Evolutionary conservation across 1,140 invertebrate species (phyloP), one percentile per base, ranked within the genome.

Genomic region (Drosophila willistoni): DNA sequence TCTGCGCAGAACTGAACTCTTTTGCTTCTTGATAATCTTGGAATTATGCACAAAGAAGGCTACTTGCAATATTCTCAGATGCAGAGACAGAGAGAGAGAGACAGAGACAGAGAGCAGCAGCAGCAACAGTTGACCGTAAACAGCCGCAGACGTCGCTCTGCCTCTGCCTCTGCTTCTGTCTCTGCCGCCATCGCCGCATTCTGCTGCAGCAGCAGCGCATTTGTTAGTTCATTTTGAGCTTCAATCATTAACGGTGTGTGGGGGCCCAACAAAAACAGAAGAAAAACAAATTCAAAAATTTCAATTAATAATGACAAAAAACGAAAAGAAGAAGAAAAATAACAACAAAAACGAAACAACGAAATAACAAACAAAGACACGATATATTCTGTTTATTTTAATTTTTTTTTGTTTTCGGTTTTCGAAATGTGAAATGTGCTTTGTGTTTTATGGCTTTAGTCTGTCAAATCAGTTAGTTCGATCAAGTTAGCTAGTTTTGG

Each of bases 141-240:
- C 42, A 17, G 14, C 14, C 14, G 51, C 60, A 39, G 17, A 29
- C 42, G 34, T 34, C 33, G 44, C 36, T 70, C 19, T 63, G n/a
- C 41, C 29, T 14, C 17, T 29, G 19, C 41, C 42, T n/a, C n/a
- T n/a, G n/a, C n/a, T n/a, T 70, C 19, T 63, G n/a, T 33, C 29
- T 14, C 17, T 29, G 19, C 41, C 42, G 59, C 14, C 13, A 33
- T 60, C 19, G 63, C 12, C 12, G 41, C 67, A 34, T 70, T 25
- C 56, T n/a, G 57, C 66, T 68, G 73, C 66, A 55, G 71, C 62
- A 68, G 62, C 64, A 75, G 19, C 44, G 44, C 44, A 73, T 60
- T 60, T 63, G 71, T 67, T 81, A 75, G 75, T 87, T 59, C 82
- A 79, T 76, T 71, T 77, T 69, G 79, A 82, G 82, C 82, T 79